Percentiles rank a stretch among this genome's conserved stretches.
These are phyloP conservation scores for Crocallis elinguaria DNA, from an alignment of 2,888 invertebrate genomes.

Conservation along the genomic window DNA sequence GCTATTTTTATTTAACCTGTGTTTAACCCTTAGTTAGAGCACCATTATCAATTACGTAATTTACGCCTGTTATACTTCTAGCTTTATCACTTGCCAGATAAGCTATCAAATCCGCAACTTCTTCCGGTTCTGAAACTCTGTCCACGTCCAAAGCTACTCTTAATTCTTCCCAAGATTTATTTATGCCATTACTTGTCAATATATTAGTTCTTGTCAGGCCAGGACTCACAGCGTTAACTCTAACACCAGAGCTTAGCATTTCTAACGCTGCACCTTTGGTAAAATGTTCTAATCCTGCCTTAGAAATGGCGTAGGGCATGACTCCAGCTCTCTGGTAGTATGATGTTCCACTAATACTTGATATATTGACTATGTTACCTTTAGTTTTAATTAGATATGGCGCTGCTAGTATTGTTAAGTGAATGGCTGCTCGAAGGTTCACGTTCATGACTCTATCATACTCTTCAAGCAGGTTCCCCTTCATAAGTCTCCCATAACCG, in stretches of 20 bases:
- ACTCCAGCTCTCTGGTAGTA: slow-evolving; percentile 60
- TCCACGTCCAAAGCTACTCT: not conserved
- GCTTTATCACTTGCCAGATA: slow-evolving; percentile 42
- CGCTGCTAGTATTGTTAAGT: slow-evolving; percentile 40
- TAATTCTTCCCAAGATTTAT: not conserved
- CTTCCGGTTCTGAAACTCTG: slow-evolving; percentile 12
- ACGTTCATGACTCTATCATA: slow-evolving; percentile 9
- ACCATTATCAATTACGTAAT: slow-evolving; percentile 36
- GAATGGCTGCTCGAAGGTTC: slow-evolving; percentile 3
- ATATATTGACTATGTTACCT: slow-evolving; percentile 52
- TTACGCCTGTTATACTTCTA: slow-evolving; percentile 34
- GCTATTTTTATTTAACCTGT: no score
- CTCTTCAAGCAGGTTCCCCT: slow-evolving; percentile 9
- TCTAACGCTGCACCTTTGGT: slow-evolving; percentile 81
- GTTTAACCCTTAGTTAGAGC: not conserved
- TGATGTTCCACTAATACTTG: slow-evolving; percentile 44
- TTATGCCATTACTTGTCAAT: slow-evolving; percentile 49
- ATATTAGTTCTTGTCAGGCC: slow-evolving; percentile 71
- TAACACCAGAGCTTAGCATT: slow-evolving; percentile 87
- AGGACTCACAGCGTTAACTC: slow-evolving; percentile 79
- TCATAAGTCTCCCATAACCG: not conserved
- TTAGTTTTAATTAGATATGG: slow-evolving; percentile 46
- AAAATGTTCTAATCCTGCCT: slow-evolving; percentile 52
- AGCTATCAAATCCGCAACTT: slow-evolving; percentile 35
- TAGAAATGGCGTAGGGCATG: slow-evolving; percentile 40